phyloP scores from a whole-genome alignment of 2,113 vertebrate species.

The Zootoca vivipara region DNA sequence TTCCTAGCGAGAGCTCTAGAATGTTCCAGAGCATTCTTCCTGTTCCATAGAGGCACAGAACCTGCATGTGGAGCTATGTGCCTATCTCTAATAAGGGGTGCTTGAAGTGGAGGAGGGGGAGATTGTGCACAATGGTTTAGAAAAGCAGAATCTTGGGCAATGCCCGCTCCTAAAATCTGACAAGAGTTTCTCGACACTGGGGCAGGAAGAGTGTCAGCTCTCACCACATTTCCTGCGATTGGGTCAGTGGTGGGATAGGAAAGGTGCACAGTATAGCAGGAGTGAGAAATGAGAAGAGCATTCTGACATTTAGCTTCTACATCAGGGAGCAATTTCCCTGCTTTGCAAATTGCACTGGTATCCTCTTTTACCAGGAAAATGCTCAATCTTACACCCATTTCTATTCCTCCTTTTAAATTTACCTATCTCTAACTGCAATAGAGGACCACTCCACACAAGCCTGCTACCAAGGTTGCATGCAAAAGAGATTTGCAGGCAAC shows the following conservation, averaged over 20 bases:
- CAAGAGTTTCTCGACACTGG: neutral
- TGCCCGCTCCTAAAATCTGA: neutral
- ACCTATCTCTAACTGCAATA: neutral
- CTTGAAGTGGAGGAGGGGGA: too few species aligned
- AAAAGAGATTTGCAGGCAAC: neutral
- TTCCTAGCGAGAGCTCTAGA: neutral
- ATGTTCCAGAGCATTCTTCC: neutral
- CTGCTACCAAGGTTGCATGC: neutral
- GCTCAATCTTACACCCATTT: neutral
- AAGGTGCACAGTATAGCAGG: neutral
- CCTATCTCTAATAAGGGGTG: neutral
- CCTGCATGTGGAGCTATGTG: neutral
- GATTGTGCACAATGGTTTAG: neutral
- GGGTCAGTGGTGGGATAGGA: neutral
- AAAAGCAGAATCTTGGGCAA: neutral
- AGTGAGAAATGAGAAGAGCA: neutral
- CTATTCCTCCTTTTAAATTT: neutral
- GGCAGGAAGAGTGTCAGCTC: neutral
- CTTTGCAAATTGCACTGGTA: neutral
- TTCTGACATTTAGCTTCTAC: neutral
- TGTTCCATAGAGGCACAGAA: neutral
- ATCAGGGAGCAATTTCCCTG: neutral
- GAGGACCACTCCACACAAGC: neutral
- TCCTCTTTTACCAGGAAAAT: neutral
- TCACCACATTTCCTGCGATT: neutral